A percentile compares a stretch with the other conserved stretches of the same genome.
Evolutionary conservation across 2,797 vertebrate species (phyloP).

Genomic region (Bryconaethiops microstoma): DNA sequence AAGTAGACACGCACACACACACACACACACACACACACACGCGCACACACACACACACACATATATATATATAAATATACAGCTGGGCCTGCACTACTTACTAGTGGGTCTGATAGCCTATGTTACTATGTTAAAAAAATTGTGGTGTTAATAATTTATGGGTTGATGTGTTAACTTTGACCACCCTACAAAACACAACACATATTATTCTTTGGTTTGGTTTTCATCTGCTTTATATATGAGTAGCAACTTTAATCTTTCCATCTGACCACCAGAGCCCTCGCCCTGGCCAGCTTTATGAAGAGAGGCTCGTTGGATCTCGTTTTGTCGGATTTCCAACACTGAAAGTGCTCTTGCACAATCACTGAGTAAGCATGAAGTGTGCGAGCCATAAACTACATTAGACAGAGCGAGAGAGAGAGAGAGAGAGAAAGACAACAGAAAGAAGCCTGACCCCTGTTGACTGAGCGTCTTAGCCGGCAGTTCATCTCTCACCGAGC

Average conservation of each 20-base stretch:
- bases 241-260: neutral
- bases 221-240: neutral
- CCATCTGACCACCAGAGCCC: neutral
- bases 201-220: neutral
- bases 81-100: too few relatives aligned
- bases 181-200: too few relatives aligned
- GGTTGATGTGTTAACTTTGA: neutral
- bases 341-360: conserved; percentile 18
- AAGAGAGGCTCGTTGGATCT: neutral
- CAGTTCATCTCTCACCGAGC: conserved; percentile 31
- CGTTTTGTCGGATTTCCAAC: conserved; percentile 1
- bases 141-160: neutral
- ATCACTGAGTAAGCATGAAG: conserved; percentile 16
- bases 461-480: neutral
- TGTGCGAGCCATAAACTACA: conserved; percentile 19
- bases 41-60: too few relatives aligned
- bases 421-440: neutral
- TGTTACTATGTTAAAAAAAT: neutral
- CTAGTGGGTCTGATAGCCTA: too few relatives aligned
- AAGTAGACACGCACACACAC: too few relatives aligned
- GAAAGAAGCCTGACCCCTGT: conserved; percentile 33
- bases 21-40: too few relatives aligned
- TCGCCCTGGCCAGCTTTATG: neutral
- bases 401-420: conserved; percentile 3
- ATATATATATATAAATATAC: too few relatives aligned